These are phyloP conservation scores for Manis pentadactyla DNA, from an alignment of 2,797 vertebrate genomes.

Conservation along the genomic window DNA sequence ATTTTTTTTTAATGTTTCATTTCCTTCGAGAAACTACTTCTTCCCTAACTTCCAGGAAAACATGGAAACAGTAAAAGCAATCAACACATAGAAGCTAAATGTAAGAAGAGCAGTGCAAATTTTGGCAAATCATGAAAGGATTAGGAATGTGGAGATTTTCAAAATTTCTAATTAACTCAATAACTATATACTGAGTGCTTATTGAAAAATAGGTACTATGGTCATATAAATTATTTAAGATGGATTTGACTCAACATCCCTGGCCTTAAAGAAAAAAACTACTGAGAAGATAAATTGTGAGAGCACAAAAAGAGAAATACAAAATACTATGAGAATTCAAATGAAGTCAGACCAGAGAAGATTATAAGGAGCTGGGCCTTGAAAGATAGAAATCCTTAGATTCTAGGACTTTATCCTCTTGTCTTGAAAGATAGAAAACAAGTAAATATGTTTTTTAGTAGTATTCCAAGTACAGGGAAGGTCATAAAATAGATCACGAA, in stretches of 20 bases:
- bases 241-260: background rate
- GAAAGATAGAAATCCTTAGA: too few relatives aligned
- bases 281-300: slow-evolving; percentile 13
- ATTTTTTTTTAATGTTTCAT: too few relatives aligned
- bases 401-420: too few relatives aligned
- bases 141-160: background rate
- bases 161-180: slow-evolving; percentile 30
- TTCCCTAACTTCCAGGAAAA: slow-evolving; percentile 45
- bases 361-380: background rate
- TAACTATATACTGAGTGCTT: slow-evolving; percentile 27
- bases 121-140: slow-evolving; percentile 42
- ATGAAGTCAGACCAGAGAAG: slow-evolving; percentile 32
- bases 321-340: slow-evolving; percentile 16
- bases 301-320: slow-evolving; percentile 2
- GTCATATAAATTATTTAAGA: slow-evolving; percentile 24
- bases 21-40: slow-evolving; percentile 50
- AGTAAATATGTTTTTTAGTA: slow-evolving; percentile 28
- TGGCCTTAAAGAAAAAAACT: background rate
- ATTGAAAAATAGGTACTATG: background rate
- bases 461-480: background rate
- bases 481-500: slow-evolving; percentile 32
- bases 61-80: slow-evolving; percentile 49
- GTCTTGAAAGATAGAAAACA: background rate
- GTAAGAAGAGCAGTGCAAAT: slow-evolving; percentile 26
- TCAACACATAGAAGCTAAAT: slow-evolving; percentile 30